Evolutionary conservation across 2,888 invertebrate species (phyloP).

Genomic region (Thecocarcelia acutangulata): DNA sequence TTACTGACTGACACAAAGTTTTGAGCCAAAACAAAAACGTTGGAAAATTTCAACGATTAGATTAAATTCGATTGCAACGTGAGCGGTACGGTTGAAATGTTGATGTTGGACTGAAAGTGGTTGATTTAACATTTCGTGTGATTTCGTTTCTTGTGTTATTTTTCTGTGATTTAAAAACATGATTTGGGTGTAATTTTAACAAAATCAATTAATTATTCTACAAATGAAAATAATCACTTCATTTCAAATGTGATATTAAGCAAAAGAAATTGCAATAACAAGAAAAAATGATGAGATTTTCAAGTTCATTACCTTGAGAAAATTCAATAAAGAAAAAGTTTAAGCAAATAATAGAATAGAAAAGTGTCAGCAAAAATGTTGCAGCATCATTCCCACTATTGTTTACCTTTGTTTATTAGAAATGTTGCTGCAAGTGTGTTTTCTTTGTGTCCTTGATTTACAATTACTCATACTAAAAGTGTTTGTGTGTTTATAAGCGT

Average conservation of each 20-base stretch:
- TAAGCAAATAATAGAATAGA: slow-evolving; percentile 51
- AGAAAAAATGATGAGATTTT: slow-evolving; percentile 34
- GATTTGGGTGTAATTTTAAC: slow-evolving; percentile 27
- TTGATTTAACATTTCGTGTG: slow-evolving; percentile 55
- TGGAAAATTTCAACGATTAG: slow-evolving; percentile 80
- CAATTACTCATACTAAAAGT: slow-evolving; percentile 22
- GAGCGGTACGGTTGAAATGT: slow-evolving; percentile 71
- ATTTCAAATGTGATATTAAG: slow-evolving; percentile 24
- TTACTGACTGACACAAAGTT: slow-evolving; percentile 69
- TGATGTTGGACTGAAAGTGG: slow-evolving; percentile 52
- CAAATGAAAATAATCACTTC: slow-evolving; percentile 43
- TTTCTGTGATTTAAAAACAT: slow-evolving; percentile 37
- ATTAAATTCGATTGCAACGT: slow-evolving; percentile 75
- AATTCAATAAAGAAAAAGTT: slow-evolving; percentile 49
- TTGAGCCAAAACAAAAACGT: slow-evolving; percentile 79
- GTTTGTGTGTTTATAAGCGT: slow-evolving; percentile 1
- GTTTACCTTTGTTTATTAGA: slow-evolving; percentile 47
- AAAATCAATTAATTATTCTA: slow-evolving; percentile 4
- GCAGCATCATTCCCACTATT: slow-evolving; percentile 44
- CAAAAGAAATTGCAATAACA: no score
- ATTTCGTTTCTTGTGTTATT: slow-evolving; percentile 44
- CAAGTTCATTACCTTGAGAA: slow-evolving; percentile 49
- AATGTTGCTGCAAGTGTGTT: slow-evolving; percentile 9
- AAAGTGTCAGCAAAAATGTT: slow-evolving; percentile 59
- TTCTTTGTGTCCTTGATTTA: slow-evolving; percentile 55